Base-by-base conservation (phyloP, 64 coral and sea anemone genomes). In the Dendronephthya gigantea region DNA sequence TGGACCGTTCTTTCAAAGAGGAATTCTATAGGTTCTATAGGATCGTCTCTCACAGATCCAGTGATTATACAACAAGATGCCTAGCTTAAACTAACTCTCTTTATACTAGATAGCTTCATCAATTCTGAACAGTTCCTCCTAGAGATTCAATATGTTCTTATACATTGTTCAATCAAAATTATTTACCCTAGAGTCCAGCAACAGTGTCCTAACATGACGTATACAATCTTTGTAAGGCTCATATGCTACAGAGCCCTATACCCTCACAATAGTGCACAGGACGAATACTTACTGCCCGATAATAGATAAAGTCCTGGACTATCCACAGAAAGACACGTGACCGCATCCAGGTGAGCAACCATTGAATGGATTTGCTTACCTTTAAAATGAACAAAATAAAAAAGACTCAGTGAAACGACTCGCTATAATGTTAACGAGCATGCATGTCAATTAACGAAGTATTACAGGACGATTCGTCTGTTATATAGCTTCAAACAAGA, bases 351-450 rank as follows among this genome's bases (percentile, higher is more conserved):
- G 59, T 98, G 95, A 83, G 95, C 95, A 16, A 98, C 95, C 95
- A 98, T 98, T 47, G 92, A 92, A 79, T 98, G 95, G n/a, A 98
- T 91, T 87, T 98, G 95, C 85, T 98, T 98, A 83, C 95, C 95
- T 98, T 41, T 45, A 23, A 62, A 76, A 74, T 7, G 23, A 36
- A 37, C 33, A 35, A 82, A 43, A 79, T 23, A 37, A 36, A n/a
- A 7, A 31, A 35, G 9, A 52, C n/a, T 43, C 1, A 3, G 30
- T 14, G 4, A 81, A 39, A 50, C 14, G 19, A 33, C 12, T 31
- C 2, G 36, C 13, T 1, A n/a, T n/a, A n/a, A n/a, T n/a, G n/a
- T n/a, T n/a, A n/a, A n/a, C n/a, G n/a, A n/a, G n/a, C n/a, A n/a
- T n/a, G n/a, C n/a, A n/a, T n/a, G n/a, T n/a, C n/a, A n/a, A n/a